Evolutionary conservation across 2,888 invertebrate genomes (phyloP), one percentile per base, ranked within the genome.

Genomic region (Ischnus inquisitorius): DNA sequence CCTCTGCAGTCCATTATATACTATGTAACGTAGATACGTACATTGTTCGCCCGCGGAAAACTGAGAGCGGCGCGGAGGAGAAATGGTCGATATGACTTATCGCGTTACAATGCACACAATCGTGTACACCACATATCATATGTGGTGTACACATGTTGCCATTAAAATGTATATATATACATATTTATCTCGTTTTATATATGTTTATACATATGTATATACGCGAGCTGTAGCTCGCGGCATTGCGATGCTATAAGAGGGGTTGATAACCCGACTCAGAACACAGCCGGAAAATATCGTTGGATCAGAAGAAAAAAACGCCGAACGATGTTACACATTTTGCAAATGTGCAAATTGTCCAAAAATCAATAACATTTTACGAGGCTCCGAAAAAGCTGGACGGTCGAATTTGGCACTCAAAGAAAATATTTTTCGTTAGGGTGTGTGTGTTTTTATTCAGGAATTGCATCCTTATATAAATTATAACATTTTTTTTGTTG

Each of bases 61-160:
- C 83, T 71, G 71, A 83, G 75, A 76, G 74, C 39, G 39, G 48
- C 65, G 72, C 28, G 72, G 67, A 68, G 75, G 75, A 62, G 79
- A 48, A 79, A 79, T 75, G 83, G 82, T 84, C 84, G 84, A 84
- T 84, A 85, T 82, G 83, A 79, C 82, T 86, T 84, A 82, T 84
- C 78, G 81, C 79, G 82, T 81, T 85, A 83, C 64, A 79, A 75
- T 77, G 51, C 76, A 77, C 82, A 76, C 79, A 80, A 34, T 19
- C 54, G 54, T 43, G 79, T 62, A 25, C 51, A 72, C 57, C 19
- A 69, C 64, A 76, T 54, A 72, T 60, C 16, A 64, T 19, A 54
- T 28, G 22, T 10, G 8, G 54, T 22, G 41, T 43, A 68, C 39
- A 74, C 60, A 43, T 34, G 60, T 75, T 16, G 19, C 54, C 60